Base-by-base conservation (phyloP, 2,797 vertebrate species). In the Halcyon chelicuti region DNA sequence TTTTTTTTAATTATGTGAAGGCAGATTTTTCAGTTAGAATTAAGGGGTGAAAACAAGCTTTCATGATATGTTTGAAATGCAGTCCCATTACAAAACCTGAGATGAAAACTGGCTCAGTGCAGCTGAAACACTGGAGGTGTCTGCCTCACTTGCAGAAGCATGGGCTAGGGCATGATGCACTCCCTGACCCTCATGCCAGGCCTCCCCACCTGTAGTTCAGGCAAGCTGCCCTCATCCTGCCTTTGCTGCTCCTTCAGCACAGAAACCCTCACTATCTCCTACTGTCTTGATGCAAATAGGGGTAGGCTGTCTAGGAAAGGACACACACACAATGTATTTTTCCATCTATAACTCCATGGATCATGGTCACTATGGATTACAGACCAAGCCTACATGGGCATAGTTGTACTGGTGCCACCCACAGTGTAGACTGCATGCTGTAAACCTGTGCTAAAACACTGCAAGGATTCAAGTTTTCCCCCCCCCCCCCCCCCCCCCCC, bases 121-220 rank as follows among this genome's bases (percentile, higher is more conserved):
- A 5, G 46, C 13, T 75, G 20, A 44, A 71, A 19, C 14, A 10
- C 10, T 2, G 26, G 4, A 10, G 21, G 26, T 33, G 5, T 66
- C 75, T 74, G 5, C 7, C 35, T 61, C 0, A 0, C 35, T 31
- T 18, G 23, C 52, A 86, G 65, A 47, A 65, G 14, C 33, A 16
- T 1, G 1, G 4, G 16, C 25, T 18, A 15, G 12, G 11, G 3
- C 14, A 7, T 4, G 13, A 11, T 2, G 1, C 0, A 1, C 9
- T 63, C n/a, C 21, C 15, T 57, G 35, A 52, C 33, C 25, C 12
- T 33, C 1, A 0, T 21, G n/a, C n/a, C 55, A 57, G 47, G 16
- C 23, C 20, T 79, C 49, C 9, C 20, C 8, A 17, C 37, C 12
- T n/a, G 12, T 6, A 42, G 14, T 28, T 86, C n/a, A 47, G n/a